These are phyloP conservation scores for Acleris literana DNA, from an alignment of 2,888 invertebrate genomes.

Conservation along the genomic window DNA sequence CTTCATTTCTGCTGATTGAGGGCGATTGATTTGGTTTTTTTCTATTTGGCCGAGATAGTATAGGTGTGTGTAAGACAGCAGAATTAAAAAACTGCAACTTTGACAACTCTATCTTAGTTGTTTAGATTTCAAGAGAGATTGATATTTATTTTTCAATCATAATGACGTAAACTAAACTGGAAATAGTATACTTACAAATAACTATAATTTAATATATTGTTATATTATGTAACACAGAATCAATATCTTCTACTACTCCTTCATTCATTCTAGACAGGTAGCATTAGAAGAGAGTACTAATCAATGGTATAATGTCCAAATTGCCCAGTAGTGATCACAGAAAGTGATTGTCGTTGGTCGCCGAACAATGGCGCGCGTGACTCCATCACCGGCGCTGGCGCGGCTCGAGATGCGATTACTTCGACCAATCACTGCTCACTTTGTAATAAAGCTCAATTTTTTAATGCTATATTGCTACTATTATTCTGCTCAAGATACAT, in stretches of 20 bases:
- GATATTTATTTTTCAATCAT: no score
- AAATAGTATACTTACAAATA: no score
- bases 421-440: constrained; percentile 42
- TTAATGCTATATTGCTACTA: constrained; percentile 12
- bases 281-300: constrained; percentile 25
- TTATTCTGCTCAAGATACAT: constrained; percentile 7
- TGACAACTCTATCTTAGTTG: no score
- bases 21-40: constrained; percentile 48
- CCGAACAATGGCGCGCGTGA: constrained; percentile 69
- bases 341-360: constrained; percentile 36
- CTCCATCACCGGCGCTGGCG: constrained; percentile 53
- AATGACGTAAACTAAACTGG: no score
- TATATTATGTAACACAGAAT: no score
- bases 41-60: constrained; percentile 38
- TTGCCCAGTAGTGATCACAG: constrained; percentile 47
- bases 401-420: constrained; percentile 43
- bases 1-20: constrained; percentile 71
- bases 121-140: no score
- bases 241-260: no score
- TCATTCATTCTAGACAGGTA: constrained; percentile 8
- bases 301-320: constrained; percentile 34
- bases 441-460: constrained; percentile 10
- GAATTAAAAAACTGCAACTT: no score
- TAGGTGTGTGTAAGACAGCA: constrained; percentile 37
- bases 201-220: no score